Evolutionary conservation across 2,888 invertebrate genomes (phyloP), one percentile per base, ranked within the genome.

Genomic region (Drosophila eohydei): DNA sequence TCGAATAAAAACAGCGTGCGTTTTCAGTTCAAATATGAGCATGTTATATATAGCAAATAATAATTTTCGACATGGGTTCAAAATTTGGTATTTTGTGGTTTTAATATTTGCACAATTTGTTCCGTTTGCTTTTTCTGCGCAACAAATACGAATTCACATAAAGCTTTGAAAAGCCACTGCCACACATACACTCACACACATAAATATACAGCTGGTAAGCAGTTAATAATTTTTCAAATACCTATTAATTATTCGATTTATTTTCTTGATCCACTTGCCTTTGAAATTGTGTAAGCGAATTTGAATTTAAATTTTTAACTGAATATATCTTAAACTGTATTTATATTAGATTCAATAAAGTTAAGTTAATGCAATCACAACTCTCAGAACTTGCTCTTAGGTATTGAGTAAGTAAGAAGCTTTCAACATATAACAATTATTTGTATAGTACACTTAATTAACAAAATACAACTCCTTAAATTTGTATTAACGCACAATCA

Each of bases 1-100:
- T 69, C 69, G 54, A 51, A 34, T 50, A 61, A 52, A 70, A 78
- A 43, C 63, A 69, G 64, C 73, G 66, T 65, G 70, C 83, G 61
- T 86, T 75, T 71, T 70, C 56, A 71, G 66, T 72, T 74, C 58
- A 79, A 83, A 86, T 76, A 88, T 83, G 71, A 76, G 71, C 80
- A 85, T 74, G 71, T 11, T 69, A 79, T 65, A 65, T 63, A 36
- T 26, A 56, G 69, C 75, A 41, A 44, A 41, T 63, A 46, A 11
- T 5, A n/a, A 48, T 28, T 57, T 43, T 78, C 32, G 48, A 30
- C 60, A 26, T 26, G 36, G 4, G 12, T 41, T 56, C 61, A 26
- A 66, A 50, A 38, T 40, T 63, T 43, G 28, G 57, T 12, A 50
- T 72, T 62, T 34, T 8, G 38, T 21, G 32, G 8, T 40, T 16